Evolutionary conservation across 35 echinoderm and acorn worm species (phyloP), one percentile per base, ranked within the genome.

Genomic region (Patiria miniata): DNA sequence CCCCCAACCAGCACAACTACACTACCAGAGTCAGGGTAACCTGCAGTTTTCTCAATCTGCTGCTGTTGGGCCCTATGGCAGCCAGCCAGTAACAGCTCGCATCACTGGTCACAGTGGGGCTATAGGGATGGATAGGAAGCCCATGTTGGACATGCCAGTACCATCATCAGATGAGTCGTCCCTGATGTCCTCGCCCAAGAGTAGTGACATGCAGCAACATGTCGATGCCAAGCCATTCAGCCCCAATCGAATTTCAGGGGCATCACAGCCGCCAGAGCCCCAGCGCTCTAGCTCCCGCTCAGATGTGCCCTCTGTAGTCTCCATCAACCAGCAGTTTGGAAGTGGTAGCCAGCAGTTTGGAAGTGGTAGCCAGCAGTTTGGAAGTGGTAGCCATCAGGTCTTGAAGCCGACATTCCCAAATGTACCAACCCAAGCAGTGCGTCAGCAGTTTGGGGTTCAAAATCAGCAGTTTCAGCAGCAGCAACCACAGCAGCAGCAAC

Each of bases 181-280:
- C 38, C 68, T 51, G 7, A 87, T 69, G 29, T 39, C 52, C n/a
- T 57, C 81, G 5, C 88, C 69, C 1, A 89, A 36, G 54, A 84
- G 93, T 37, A 91, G 93, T 69, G 86, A 91, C 77, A 89, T 95
- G 47, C 88, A 89, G 30, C 86, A 92, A 28, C 93, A 95, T 91
- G 89, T 91, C 3, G 93, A 95, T 61, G 93, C 93, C 8, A 95
- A 95, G 39, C 93, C 93, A 32, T 95, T 95, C 79, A 95, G 90
- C 38, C 93, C 93, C 7, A 90, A 90, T 28, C 78, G 88, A 28
- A 36, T 12, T 86, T 77, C 52, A 79, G 83, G 56, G 39, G 40
- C 77, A 78, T 76, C 54, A 77, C 82, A 18, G 87, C 32, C 58
- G 86, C 52, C 53, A 76, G 79, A 53, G 56, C 23, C 26, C 40